Evolutionary conservation across 2,888 invertebrate species (phyloP).

Genomic region (Eupithecia vulgata): DNA sequence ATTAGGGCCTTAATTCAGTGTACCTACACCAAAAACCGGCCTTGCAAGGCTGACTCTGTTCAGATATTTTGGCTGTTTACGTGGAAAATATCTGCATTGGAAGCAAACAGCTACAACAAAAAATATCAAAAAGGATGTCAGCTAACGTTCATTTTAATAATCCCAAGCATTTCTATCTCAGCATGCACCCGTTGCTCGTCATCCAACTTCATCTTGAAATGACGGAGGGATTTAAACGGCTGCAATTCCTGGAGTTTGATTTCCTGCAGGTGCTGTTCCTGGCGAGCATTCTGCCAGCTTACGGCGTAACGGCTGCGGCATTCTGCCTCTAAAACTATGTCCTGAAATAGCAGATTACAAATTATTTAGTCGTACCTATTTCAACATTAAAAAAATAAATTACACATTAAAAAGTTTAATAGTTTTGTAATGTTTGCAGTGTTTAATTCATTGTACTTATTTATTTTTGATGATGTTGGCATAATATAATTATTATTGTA

Average conservation of each 20-base stretch:
- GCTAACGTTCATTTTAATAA: constrained; percentile 65
- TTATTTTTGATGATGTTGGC: too few species aligned
- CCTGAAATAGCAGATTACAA: constrained; percentile 45
- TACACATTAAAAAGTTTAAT: too few species aligned
- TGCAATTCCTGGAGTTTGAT: constrained; percentile 53
- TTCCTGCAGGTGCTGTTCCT: constrained; percentile 61
- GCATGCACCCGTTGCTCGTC: constrained; percentile 68
- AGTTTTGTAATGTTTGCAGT: too few species aligned
- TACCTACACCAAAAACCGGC: too few species aligned
- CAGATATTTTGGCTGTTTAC: background rate
- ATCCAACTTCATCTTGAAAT: constrained; percentile 60
- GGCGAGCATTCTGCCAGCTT: constrained; percentile 68
- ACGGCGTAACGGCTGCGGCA: constrained; percentile 59
- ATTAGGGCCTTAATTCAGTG: too few species aligned
- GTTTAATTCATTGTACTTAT: too few species aligned
- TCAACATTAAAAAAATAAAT: too few species aligned
- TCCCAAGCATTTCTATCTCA: constrained; percentile 67
- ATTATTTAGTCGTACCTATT: too few species aligned
- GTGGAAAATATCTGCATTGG: too few species aligned
- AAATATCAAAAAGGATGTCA: constrained; percentile 6
- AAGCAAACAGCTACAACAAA: background rate
- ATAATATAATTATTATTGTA: too few species aligned
- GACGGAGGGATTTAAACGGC: constrained; percentile 53
- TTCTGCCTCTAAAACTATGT: constrained; percentile 55
- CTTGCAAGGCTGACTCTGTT: background rate